phyloP scores from a whole-genome alignment of 1,140 invertebrate genomes.

The Pectinophora gossypiella region DNA sequence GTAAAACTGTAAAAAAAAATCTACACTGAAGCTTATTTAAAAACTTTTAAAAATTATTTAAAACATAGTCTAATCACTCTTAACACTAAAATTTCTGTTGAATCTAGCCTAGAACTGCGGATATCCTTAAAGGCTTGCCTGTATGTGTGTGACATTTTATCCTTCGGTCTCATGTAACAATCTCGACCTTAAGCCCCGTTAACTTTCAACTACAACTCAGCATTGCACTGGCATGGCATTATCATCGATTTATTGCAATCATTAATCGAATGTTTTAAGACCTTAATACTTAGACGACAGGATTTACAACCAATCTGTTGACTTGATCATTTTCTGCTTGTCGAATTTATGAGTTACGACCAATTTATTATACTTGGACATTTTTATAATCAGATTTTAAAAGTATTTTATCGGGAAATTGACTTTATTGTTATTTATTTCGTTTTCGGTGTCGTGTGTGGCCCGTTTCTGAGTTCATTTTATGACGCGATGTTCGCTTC shows the following conservation, averaged over 20 bases:
- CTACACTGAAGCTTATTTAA: too few species aligned
- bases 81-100: too few species aligned
- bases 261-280: neutral
- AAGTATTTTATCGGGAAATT: neutral
- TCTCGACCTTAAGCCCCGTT: neutral
- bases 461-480: neutral
- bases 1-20: too few species aligned
- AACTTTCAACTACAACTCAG: neutral
- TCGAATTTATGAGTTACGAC: neutral
- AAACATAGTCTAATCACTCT: too few species aligned
- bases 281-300: neutral
- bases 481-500: too few species aligned
- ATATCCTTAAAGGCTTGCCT: too few species aligned
- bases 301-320: neutral
- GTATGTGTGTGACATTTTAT: neutral
- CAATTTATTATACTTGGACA: neutral
- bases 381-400: neutral
- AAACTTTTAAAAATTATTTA: too few species aligned
- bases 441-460: neutral
- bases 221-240: neutral
- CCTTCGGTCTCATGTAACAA: too few species aligned
- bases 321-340: neutral
- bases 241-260: neutral
- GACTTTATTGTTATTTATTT: too few species aligned
- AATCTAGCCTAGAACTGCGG: too few species aligned